phyloP scores from a whole-genome alignment of 2,888 invertebrate genomes.

The Neoascia interrupta region DNA sequence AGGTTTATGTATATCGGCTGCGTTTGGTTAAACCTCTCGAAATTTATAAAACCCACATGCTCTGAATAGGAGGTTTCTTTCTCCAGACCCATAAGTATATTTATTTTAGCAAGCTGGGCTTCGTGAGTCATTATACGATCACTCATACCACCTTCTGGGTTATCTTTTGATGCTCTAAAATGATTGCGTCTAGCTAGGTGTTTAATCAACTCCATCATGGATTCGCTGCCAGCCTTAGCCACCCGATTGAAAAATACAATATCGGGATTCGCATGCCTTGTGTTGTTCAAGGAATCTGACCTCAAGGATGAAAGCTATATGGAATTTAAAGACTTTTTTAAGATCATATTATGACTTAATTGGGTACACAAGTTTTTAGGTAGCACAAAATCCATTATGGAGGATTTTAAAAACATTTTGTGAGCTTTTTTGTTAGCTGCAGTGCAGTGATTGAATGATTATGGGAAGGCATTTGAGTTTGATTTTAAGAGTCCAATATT shows the following conservation, averaged over 20 bases:
- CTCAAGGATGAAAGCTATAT: too few species aligned
- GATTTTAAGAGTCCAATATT: too few species aligned
- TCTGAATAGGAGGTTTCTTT: constrained; percentile 92
- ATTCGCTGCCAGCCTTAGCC: constrained; percentile 95
- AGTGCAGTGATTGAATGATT: too few species aligned
- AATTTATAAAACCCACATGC: constrained; percentile 93
- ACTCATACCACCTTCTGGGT: not conserved
- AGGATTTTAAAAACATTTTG: too few species aligned
- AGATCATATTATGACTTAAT: too few species aligned
- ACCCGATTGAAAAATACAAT: constrained; percentile 93
- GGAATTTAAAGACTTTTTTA: too few species aligned
- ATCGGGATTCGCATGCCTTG: constrained; percentile 85
- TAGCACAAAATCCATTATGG: too few species aligned
- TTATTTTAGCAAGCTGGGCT: not conserved
- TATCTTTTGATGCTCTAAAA: not conserved
- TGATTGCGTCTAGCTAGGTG: constrained; percentile 7
- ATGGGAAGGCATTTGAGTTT: too few species aligned
- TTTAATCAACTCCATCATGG: constrained; percentile 85
- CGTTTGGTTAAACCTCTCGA: constrained; percentile 88
- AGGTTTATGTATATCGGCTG: constrained; percentile 93
- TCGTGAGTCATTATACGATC: not conserved
- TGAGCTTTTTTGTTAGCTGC: too few species aligned
- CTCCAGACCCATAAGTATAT: constrained; percentile 83
- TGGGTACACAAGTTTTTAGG: too few species aligned
- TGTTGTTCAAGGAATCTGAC: too few species aligned